Base-by-base conservation (phyloP, 1,140 invertebrate species). In the Planococcus citri region DNA sequence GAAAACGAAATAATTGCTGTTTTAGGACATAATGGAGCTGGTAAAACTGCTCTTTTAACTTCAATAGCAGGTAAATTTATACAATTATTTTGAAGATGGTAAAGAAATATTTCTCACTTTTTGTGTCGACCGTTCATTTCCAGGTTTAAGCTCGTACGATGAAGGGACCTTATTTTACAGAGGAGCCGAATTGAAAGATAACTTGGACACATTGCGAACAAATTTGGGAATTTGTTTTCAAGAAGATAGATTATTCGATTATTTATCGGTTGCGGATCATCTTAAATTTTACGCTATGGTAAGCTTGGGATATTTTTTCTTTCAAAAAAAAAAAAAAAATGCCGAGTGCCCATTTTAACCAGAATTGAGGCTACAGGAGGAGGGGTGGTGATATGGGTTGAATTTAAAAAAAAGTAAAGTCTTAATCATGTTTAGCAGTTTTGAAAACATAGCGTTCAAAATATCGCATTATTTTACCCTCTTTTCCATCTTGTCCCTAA, bases 221-320 rank as follows among this genome's bases (percentile, higher is more conserved):
- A 83, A 83, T 76, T 78, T 91, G 1, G 89, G 89, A 8, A 77
- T 90, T 27, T 98, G 95, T 79, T 95, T 95, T 14, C 96, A 98
- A 78, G 92, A 97, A 77, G 92, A 98, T 78, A 88, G 97, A 71
- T 82, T 98, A 0, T 96, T 97, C 77, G 87, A 92, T 69, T 88
- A 91, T 74, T 80, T 97, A 58, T 96, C 89, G 20, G 94, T 97
- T 0, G 80, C 83, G 27, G 91, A 98, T 79, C 95, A 97, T 79
- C 81, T 98, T 9, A 72, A 74, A 27, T 73, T 74, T 58, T 74
- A 73, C 71, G 72, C 71, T 71, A 75, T 75, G 72, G 72, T 74
- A 33, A 33, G 29, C 12, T n/a, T n/a, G n/a, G n/a, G n/a, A n/a
- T n/a, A n/a, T n/a, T n/a, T n/a, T n/a, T n/a, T n/a, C n/a, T n/a